Evolutionary conservation across 2,113 vertebrate species (phyloP), one percentile per base, ranked within the genome.

Genomic region (Epinephelus lanceolatus): DNA sequence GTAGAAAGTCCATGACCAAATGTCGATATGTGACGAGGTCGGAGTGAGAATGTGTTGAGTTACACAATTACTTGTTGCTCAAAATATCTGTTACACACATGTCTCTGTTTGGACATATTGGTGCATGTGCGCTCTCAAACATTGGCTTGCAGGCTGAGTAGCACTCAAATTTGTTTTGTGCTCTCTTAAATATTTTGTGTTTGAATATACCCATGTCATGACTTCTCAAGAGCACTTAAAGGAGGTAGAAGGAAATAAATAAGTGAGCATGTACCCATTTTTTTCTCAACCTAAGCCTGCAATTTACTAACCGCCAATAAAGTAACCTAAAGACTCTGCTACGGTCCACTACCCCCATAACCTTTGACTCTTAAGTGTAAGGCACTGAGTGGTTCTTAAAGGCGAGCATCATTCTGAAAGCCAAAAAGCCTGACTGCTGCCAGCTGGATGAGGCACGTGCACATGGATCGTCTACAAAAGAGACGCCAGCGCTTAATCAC

Each of bases 271-370:
- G 55, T 65, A 65, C 57, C 30, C 76, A 71, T 71, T 85, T 71
- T 33, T 18, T 45, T 66, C 23, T 63, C 13, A 66, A 27, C 0
- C 23, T 9, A 42, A 19, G 71, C 65, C 56, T 61, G 25, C 80
- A 61, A 89, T 90, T 92, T 82, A 85, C 75, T 65, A 40, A 62
- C 18, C 49, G 23, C 45, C 61, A 83, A 13, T 57, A 65, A 83
- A n/a, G 85, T 53, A 19, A 23, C 45, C 15, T 14, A n/a, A 72
- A 60, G 27, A 52, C 59, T 80, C 78, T 60, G 15, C 52, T 66
- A 12, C 9, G 15, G 30, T 23, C 21, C 27, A 15, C 71, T 49
- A 47, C 18, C 51, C 72, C 52, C 1, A 8, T 71, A 67, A 81
- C 75, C 76, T 85, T 78, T 80, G 80, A 81, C 77, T 72, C 40